Percentiles rank a stretch among this genome's conserved stretches.
Conservation (phyloP, 2,797 vertebrate species). For the Pseudochaenichthys georgianus region DNA sequence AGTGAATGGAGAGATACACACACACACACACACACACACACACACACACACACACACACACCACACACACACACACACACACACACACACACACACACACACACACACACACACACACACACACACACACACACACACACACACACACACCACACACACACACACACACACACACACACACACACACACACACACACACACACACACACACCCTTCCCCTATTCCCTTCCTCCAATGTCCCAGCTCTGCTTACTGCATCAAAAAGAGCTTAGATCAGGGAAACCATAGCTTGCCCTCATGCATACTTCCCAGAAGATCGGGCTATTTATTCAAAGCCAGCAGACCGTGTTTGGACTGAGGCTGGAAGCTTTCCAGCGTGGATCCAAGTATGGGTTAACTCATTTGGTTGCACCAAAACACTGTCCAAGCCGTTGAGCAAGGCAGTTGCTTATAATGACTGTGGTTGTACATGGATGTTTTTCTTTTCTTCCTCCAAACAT, state of each 20-base stretch:
- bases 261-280: constrained; percentile 78
- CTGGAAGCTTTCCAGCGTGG: constrained; percentile 50
- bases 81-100: constrained; percentile 2
- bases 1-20: constrained; percentile 11
- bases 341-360: constrained; percentile 42
- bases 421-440: constrained; percentile 1
- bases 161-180: background rate
- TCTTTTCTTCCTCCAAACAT: background rate
- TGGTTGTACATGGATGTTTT: background rate
- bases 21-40: background rate
- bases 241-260: constrained; percentile 68
- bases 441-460: background rate
- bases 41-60: background rate
- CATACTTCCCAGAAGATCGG: constrained; percentile 68
- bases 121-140: background rate
- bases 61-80: no score
- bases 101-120: background rate
- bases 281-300: constrained; percentile 69
- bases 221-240: constrained; percentile 48
- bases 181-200: background rate
- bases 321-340: constrained; percentile 67
- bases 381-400: constrained; percentile 37
- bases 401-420: constrained; percentile 24
- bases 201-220: background rate
- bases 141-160: background rate